Conservation (phyloP, 1,140 invertebrate genomes). For the Cydia splendana region DNA sequence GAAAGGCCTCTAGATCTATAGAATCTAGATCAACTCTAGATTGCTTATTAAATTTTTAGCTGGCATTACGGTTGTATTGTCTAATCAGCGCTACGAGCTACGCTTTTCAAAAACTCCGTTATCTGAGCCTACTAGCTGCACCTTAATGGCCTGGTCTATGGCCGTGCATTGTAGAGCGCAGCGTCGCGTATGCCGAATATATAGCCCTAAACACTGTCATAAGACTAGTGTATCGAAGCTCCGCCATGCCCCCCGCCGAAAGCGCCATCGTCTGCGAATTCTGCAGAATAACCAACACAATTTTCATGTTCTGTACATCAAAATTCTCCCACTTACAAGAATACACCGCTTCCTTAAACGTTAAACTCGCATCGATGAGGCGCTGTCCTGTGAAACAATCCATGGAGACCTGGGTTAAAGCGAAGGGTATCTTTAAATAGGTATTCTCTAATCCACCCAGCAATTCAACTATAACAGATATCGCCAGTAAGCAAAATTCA, state of each 20-base stretch:
- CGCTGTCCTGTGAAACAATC: constrained; percentile 55
- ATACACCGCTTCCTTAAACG: constrained; percentile 51
- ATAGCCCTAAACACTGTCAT: constrained; percentile 50
- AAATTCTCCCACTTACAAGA: constrained; percentile 59
- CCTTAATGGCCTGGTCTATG: not conserved
- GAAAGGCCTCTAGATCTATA: no score
- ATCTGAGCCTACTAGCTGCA: no score
- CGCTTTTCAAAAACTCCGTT: no score
- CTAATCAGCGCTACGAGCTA: no score
- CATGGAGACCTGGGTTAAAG: constrained; percentile 51
- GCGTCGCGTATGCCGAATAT: constrained; percentile 56
- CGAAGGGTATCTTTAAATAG: constrained; percentile 54
- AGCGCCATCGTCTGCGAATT: constrained; percentile 56
- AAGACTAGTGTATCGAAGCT: constrained; percentile 47
- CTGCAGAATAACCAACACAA: constrained; percentile 49
- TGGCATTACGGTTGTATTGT: no score
- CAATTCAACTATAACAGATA: constrained; percentile 50
- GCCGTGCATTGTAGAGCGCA: constrained; percentile 32
- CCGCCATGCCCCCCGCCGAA: constrained; percentile 53
- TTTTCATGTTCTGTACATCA: constrained; percentile 48
- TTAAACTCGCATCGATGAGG: constrained; percentile 49
- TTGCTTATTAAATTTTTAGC: no score
- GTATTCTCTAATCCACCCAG: constrained; percentile 62
- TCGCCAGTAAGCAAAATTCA: constrained; percentile 45
- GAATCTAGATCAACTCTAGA: no score